Evolutionary conservation across 2,113 vertebrate species (phyloP).

Genomic region (Syrmaticus mikado): DNA sequence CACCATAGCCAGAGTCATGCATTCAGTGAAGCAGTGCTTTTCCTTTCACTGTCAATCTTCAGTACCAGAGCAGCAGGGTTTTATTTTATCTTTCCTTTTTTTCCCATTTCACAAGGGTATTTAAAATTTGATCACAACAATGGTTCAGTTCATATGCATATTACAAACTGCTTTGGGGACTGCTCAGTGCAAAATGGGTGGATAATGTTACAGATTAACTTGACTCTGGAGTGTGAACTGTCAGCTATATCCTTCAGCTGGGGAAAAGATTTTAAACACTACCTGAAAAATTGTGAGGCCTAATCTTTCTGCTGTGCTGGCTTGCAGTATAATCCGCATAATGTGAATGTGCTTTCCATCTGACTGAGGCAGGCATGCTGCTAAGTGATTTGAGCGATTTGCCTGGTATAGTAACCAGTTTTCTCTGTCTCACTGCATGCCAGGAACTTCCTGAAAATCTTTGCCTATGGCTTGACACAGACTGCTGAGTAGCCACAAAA

Average conservation of each 20-base stretch:
- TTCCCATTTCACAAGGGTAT: slow-evolving; percentile 70
- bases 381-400: slow-evolving; percentile 75
- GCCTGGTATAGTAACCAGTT: slow-evolving; percentile 68
- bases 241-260: slow-evolving; percentile 71
- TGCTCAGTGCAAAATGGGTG: slow-evolving; percentile 67
- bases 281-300: slow-evolving; percentile 67
- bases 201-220: slow-evolving; percentile 79
- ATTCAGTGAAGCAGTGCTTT: slow-evolving; percentile 59
- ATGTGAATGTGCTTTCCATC: slow-evolving; percentile 72
- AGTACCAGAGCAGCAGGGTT: slow-evolving; percentile 58
- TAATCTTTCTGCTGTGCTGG: slow-evolving; percentile 74
- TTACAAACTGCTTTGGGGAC: slow-evolving; percentile 74
- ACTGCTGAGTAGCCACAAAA: slow-evolving; percentile 72
- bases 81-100: slow-evolving; percentile 71
- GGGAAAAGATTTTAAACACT: slow-evolving; percentile 76
- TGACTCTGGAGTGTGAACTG: slow-evolving; percentile 73
- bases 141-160: slow-evolving; percentile 79
- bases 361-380: slow-evolving; percentile 69
- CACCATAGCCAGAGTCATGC: slow-evolving; percentile 52
- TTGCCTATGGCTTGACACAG: slow-evolving; percentile 60
- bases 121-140: slow-evolving; percentile 80
- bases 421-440: slow-evolving; percentile 65
- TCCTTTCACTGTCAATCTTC: slow-evolving; percentile 66
- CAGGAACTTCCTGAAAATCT: slow-evolving; percentile 71
- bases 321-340: slow-evolving; percentile 71